Percentiles rank a stretch among this genome's conserved stretches.
phyloP scores from a whole-genome alignment of 2,113 vertebrate species.

The Melanocharis versteri region DNA sequence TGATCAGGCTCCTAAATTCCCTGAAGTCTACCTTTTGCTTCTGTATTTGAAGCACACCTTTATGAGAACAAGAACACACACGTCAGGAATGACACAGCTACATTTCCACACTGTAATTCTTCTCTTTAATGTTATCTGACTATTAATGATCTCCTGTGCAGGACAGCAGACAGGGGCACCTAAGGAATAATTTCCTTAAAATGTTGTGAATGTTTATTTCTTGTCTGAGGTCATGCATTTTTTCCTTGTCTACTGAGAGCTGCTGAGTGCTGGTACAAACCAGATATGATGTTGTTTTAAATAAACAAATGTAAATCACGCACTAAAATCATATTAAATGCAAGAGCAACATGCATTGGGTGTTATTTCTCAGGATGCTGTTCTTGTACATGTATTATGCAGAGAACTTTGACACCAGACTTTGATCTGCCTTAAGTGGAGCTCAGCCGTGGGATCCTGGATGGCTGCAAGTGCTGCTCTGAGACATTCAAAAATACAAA shows the following conservation, averaged over 20 bases:
- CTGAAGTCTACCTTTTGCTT: neutral
- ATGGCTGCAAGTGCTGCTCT: neutral
- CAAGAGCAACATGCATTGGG: neutral
- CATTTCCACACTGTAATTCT: neutral
- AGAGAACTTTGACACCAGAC: slow-evolving; percentile 28
- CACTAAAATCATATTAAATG: neutral
- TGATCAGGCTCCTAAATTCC: neutral
- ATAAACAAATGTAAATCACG: neutral
- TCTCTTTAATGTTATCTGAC: neutral
- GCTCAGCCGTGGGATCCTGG: neutral
- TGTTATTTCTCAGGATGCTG: neutral
- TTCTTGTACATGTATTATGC: neutral
- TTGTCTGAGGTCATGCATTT: neutral
- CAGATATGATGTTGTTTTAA: neutral
- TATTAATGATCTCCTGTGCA: neutral
- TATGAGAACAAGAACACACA: neutral
- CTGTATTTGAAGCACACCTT: neutral
- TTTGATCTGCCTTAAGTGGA: slow-evolving; percentile 20
- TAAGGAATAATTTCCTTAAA: neutral
- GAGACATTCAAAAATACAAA: neutral
- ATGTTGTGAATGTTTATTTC: neutral
- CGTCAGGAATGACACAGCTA: neutral
- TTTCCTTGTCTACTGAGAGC: neutral
- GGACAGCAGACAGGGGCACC: neutral
- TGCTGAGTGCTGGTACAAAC: neutral